These are phyloP conservation scores for Empidonax alnorum DNA, from an alignment of 2,113 vertebrate species.

Conservation along the genomic window DNA sequence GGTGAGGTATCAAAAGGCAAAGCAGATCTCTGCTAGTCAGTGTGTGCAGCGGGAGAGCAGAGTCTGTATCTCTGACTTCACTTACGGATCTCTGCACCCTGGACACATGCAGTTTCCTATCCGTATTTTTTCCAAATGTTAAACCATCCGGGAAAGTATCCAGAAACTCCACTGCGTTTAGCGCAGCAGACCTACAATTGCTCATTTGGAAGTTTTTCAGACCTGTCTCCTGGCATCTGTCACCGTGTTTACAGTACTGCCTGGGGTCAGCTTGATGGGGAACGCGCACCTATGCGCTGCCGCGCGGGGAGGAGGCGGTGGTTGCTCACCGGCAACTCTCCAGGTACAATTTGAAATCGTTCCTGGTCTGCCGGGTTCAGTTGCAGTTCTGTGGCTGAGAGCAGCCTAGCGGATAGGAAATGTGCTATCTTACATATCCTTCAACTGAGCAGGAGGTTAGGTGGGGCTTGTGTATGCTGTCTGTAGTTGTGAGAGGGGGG, in stretches of 20 bases:
- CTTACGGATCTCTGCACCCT: background rate
- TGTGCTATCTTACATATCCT: slow-evolving; percentile 35
- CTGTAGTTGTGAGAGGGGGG: background rate
- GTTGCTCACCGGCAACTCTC: background rate
- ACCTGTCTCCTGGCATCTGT: slow-evolving; percentile 62
- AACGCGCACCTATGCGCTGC: background rate
- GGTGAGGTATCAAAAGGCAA: background rate
- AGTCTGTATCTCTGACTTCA: background rate
- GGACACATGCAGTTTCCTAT: background rate
- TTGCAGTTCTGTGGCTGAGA: background rate
- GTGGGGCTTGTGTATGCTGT: background rate
- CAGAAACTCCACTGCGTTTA: background rate
- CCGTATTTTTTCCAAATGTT: slow-evolving; percentile 5
- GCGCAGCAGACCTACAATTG: slow-evolving; percentile 22
- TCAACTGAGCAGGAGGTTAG: background rate
- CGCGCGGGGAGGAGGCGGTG: background rate
- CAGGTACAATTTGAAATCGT: background rate
- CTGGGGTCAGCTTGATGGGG: background rate
- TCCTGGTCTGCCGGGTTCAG: background rate
- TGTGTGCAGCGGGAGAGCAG: rapidly evolving
- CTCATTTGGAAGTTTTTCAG: slow-evolving; percentile 58
- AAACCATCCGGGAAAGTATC: slow-evolving; percentile 19
- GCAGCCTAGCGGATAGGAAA: background rate
- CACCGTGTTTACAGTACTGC: background rate
- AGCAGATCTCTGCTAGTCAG: background rate